Evolutionary conservation across 2,113 vertebrate genomes (phyloP).

Genomic region (Rhadina sibilatrix): DNA sequence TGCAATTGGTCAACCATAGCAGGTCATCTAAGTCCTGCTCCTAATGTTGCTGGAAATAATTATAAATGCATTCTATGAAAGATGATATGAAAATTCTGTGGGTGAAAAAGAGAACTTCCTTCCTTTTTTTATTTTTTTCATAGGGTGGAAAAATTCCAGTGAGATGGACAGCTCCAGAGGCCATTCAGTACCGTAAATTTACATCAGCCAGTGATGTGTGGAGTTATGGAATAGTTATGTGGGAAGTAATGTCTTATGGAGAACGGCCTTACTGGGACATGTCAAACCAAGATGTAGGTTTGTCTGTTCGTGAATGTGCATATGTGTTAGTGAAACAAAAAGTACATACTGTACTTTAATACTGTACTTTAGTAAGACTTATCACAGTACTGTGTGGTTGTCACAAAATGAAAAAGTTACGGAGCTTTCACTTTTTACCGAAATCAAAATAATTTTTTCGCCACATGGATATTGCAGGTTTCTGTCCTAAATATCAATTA

Average conservation of each 20-base stretch:
- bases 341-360: background rate
- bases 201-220: slow-evolving; percentile 96
- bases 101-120: background rate
- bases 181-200: slow-evolving; percentile 97
- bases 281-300: slow-evolving; percentile 99
- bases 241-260: slow-evolving; percentile 99
- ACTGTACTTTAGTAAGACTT: background rate
- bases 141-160: slow-evolving; percentile 99
- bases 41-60: background rate
- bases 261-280: slow-evolving; percentile 98
- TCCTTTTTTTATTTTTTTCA: background rate
- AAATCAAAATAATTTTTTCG: background rate
- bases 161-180: slow-evolving; percentile 96
- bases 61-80: background rate
- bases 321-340: background rate
- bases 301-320: rapidly evolving
- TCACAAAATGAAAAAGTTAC: background rate
- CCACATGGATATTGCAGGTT: background rate
- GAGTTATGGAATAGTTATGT: slow-evolving; percentile 99
- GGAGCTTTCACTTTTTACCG: background rate
- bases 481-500: background rate
- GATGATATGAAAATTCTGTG: background rate
- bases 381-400: background rate
- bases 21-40: background rate
- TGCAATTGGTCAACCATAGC: rapidly evolving